phyloP scores from a whole-genome alignment of 2,888 invertebrate species.

The Rhamnusium bicolor region DNA sequence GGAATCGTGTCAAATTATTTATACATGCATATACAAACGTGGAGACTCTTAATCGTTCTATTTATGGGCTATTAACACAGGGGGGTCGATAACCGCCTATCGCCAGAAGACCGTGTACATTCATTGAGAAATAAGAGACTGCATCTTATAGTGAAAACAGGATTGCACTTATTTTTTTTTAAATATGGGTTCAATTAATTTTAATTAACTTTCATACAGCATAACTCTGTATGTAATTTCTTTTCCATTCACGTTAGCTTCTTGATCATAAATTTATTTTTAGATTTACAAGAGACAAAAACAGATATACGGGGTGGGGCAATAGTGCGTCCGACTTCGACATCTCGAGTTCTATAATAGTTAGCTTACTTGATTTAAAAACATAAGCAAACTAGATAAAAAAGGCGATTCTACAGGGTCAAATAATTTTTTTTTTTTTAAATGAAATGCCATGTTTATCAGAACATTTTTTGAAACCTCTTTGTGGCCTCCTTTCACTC shows the following conservation, averaged over 20 bases:
- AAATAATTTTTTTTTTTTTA: no score
- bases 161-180: background rate
- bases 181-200: background rate
- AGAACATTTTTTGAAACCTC: no score
- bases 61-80: slow-evolving; percentile 26
- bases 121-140: background rate
- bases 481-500: no score
- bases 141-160: background rate
- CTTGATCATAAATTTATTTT: background rate
- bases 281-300: background rate
- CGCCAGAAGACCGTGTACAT: slow-evolving; percentile 1
- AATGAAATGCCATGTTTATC: no score
- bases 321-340: no score
- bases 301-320: no score
- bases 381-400: no score
- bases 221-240: background rate
- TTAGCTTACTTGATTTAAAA: no score
- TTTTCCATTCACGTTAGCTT: background rate
- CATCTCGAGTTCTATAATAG: no score
- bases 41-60: slow-evolving; percentile 6
- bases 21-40: background rate
- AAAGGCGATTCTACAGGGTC: no score
- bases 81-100: slow-evolving; percentile 27
- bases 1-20: background rate
- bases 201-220: background rate